Evolutionary conservation across 2,113 vertebrate genomes (phyloP), one percentile per base, ranked within the genome.

Genomic region (Sylvietta virens): DNA sequence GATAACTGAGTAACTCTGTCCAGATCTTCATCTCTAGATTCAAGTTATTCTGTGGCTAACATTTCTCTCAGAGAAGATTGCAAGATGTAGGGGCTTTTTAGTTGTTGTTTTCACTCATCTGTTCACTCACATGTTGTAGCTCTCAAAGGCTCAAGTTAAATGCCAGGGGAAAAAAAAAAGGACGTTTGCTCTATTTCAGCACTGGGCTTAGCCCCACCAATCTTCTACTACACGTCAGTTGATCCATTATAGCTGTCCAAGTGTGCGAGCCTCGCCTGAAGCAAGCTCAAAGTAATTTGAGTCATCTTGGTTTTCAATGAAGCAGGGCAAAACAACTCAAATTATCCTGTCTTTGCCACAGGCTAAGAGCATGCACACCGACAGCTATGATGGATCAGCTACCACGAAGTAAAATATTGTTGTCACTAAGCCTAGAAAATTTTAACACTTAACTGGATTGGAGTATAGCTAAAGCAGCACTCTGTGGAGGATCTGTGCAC

Each of bases 251-350:
- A 94, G 54, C 91, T 92, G 67, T 80, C 80, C n/a, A 10, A 90
- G 72, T 83, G 54, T 30, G 60, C 0, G 11, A 94, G 72, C 83
- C 90, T 91, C 0, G 42, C 91, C 93, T 70, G 67, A 53, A 91
- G 91, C 91, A 73, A 66, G 81, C 70, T 77, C 80, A 86, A 81
- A 95, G 93, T 88, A 70, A 95, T 95, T 95, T 92, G 84, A 94
- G 81, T 92, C 92, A 81, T 94, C 95, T 87, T 84, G 65, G 78
- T 92, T 91, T 94, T 95, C 93, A 85, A 17, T 81, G 95, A 95
- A 97, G 93, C 90, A 81, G 70, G 87, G 65, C 95, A 91, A 91
- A 97, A 61, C 93, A 92, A 64, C 87, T 91, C 81, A 70, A 87
- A 87, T 92, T 81, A 84, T 94, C 39, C 73, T 92, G 87, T 61